Base-by-base conservation (phyloP, 2,888 invertebrate species). In the Sceliomorpha sp. region DNA sequence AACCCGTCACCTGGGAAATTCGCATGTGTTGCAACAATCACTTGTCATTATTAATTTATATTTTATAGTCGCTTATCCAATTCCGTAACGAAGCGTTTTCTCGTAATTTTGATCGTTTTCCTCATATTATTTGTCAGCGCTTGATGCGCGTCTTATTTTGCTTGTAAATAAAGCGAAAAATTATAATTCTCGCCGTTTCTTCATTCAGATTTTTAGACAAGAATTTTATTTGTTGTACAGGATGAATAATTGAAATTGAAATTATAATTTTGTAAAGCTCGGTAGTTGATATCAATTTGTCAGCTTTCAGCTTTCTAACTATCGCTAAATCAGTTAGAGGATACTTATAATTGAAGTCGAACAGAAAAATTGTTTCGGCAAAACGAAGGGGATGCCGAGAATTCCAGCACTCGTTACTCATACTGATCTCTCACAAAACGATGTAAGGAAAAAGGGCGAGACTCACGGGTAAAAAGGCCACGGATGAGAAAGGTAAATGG, bases 41-140 rank as follows among this genome's bases (percentile, higher is more conserved):
- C 51, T 62, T 50, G 44, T 62, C 56, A 68, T 62, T 62, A 50
- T 62, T 44, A 60, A 62, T 68, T 62, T 62, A 62, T 56, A 68
- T 62, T 56, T 56, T 50, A 44, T 36, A 56, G 42, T 60, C 40
- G 50, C 50, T 56, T 62, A 55, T 62, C 50, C 55, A 48, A 68
- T 44, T 68, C 59, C 32, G 37, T 45, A 32, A 31, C 48, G 24
- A 40, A 34, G 40, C 34, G 29, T 26, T 36, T 53, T 36, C 53
- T 39, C 50, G 24, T 68, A 68, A 56, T 56, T 56, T 51, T 53
- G 40, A 62, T 56, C 45, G 51, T 47, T 62, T 53, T 36, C 34
- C n/a, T n/a, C n/a, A n/a, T n/a, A n/a, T n/a, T n/a, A n/a, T n/a
- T n/a, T n/a, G n/a, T n/a, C n/a, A n/a, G n/a, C n/a, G n/a, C n/a